A percentile compares a stretch with the other conserved stretches of the same genome.
Evolutionary conservation across 2,113 vertebrate species (phyloP).

Genomic region (Pipa parva): DNA sequence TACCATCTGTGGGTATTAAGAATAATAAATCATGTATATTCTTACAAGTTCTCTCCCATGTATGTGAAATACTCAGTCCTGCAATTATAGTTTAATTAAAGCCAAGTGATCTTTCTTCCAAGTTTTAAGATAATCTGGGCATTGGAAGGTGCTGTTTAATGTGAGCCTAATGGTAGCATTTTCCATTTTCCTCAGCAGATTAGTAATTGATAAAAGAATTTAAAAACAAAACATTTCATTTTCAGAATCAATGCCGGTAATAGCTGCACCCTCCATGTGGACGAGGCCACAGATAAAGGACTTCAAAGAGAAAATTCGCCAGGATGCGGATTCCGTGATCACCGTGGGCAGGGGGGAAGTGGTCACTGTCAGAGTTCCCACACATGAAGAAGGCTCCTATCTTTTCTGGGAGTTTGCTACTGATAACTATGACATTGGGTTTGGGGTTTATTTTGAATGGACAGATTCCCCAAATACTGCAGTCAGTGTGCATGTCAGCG

Average conservation of each 20-base stretch:
- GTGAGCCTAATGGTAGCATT: neutral
- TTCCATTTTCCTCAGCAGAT: neutral
- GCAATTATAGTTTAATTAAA: too few species aligned
- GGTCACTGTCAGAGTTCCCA: conserved; percentile 94
- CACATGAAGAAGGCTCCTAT: conserved; percentile 94
- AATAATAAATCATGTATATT: too few species aligned
- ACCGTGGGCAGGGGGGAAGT: conserved; percentile 96
- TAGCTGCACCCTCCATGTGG: conserved; percentile 98
- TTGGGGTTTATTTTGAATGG: conserved; percentile 99
- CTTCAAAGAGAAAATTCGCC: conserved; percentile 97
- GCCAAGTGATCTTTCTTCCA: too few species aligned
- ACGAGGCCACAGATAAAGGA: conserved; percentile 96
- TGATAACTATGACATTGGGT: conserved; percentile 97
- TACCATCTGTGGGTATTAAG: too few species aligned
- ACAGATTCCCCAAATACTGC: conserved; percentile 88
- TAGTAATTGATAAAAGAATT: too few species aligned
- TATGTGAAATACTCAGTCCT: too few species aligned
- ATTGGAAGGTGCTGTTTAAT: too few species aligned
- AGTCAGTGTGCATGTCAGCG: conserved; percentile 95
- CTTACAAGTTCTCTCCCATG: too few species aligned
- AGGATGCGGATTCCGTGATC: conserved; percentile 96
- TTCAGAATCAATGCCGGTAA: conserved; percentile 81
- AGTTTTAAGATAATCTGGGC: too few species aligned
- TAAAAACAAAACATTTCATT: neutral
- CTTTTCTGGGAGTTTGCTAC: conserved; percentile 99